phyloP scores from a whole-genome alignment of 2,113 vertebrate genomes.

The Melanostigma gelatinosum region DNA sequence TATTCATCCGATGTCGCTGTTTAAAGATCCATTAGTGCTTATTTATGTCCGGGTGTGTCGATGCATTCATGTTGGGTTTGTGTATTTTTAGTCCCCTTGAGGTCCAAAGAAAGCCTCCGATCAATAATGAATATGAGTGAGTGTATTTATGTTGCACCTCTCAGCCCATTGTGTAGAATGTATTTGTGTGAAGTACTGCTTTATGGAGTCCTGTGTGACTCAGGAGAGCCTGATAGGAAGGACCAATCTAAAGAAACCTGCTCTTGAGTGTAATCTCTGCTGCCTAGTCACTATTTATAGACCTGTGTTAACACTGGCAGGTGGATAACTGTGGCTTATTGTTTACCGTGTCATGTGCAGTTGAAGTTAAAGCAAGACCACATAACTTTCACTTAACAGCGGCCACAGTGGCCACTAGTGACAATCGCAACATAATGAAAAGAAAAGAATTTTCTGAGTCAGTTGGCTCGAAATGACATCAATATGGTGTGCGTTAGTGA shows the following conservation, averaged over 20 bases:
- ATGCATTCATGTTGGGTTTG: conserved; percentile 20
- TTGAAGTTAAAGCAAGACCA: background rate
- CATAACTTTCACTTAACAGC: background rate
- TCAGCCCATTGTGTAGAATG: conserved; percentile 18
- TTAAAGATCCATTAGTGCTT: conserved; percentile 20
- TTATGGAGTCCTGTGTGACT: background rate
- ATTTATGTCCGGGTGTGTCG: conserved; percentile 2
- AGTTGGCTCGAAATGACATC: background rate
- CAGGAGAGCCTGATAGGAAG: background rate
- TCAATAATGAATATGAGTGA: conserved; percentile 57
- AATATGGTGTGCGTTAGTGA: background rate
- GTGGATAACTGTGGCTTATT: background rate
- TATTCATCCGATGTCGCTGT: background rate
- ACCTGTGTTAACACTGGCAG: conserved; percentile 7
- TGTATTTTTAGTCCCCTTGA: conserved; percentile 18
- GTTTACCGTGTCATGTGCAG: background rate
- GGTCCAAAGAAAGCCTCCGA: conserved; percentile 33
- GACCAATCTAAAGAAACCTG: conserved; percentile 5
- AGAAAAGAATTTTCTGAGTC: too few relatives aligned
- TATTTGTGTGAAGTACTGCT: conserved; percentile 2
- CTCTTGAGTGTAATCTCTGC: conserved; percentile 38
- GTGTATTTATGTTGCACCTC: conserved; percentile 34
- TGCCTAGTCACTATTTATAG: conserved; percentile 27
- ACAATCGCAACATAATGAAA: too few relatives aligned
- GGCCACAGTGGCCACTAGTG: too few relatives aligned